Evolutionary conservation across 2,888 invertebrate species (phyloP), one percentile per base, ranked within the genome.

Genomic region (Rhingia campestris): DNA sequence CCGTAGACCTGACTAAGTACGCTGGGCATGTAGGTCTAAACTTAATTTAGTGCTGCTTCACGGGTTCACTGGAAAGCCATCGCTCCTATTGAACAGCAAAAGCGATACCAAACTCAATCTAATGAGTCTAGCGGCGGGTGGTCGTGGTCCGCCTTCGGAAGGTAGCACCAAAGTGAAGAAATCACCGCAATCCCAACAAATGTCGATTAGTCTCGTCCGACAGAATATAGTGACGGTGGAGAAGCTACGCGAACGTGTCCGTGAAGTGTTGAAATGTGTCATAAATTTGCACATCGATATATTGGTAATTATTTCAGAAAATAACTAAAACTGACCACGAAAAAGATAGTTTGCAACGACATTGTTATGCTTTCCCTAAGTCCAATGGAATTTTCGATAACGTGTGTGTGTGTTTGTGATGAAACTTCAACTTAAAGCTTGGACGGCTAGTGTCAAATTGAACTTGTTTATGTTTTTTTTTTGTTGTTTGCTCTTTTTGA

Each of bases 221-320:
- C 88, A 87, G 69, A 89, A 89, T 66, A 88, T 91, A 86, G 87
- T 88, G 87, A 90, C 87, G 86, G 88, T 91, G 59, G 91, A 91
- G 86, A 90, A 88, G 86, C 88, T 91, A 84, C 90, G 91, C 86
- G 89, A 87, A 87, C 90, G 90, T 74, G 91, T 90, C 66, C 90
- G 88, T 86, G 90, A 90, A 89, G 89, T 91, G 88, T 87, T 91
- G 86, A 89, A 90, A 88, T 90, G 91, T 89, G 91, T 91, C 86
- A 91, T 91, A 88, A 91, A 91, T 89, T 90, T 91, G 87, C 91
- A 91, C 88, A 91, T 91, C 87, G 91, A 91, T 86, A 90, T 91
- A 89, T 89, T 91, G 91, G 91, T 91, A 91, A 91, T 51, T 75
- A 74, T 66, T 45, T 22, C 35, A 2, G 9, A 7, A 4, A 12